Percentiles rank a stretch among this genome's conserved stretches.
Evolutionary conservation across 1,140 invertebrate genomes (phyloP).

Genomic region (Zaprionus kolodkinae): DNA sequence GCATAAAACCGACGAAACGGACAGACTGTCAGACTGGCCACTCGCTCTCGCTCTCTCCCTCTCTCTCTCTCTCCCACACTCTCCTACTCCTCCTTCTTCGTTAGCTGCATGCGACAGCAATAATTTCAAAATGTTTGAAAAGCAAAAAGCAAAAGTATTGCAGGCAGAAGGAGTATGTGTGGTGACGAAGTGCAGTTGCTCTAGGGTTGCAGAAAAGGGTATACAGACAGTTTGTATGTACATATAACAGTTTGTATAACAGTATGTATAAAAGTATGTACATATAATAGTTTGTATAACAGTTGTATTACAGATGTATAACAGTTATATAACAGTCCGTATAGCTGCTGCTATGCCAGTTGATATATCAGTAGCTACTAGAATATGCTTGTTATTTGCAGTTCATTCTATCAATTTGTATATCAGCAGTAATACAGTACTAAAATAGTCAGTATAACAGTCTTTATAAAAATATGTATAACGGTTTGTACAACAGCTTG

Average conservation of each 20-base stretch:
- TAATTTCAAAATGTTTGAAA: constrained; percentile 65
- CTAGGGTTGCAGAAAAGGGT: not conserved
- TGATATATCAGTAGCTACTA: too few relatives aligned
- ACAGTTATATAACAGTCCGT: not conserved
- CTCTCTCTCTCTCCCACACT: not conserved
- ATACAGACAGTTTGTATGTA: not conserved
- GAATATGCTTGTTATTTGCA: not conserved
- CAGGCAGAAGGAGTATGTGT: not conserved
- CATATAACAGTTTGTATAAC: constrained; percentile 18
- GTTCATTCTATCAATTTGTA: not conserved
- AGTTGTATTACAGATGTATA: too few relatives aligned
- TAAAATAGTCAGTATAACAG: not conserved
- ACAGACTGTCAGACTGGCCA: not conserved
- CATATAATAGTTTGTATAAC: not conserved
- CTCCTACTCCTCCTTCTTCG: not conserved
- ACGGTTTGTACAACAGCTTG: not conserved
- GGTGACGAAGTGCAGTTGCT: constrained; percentile 15
- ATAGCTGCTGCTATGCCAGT: not conserved
- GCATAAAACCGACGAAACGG: constrained; percentile 37
- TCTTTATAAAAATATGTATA: not conserved
- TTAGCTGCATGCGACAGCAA: constrained; percentile 63
- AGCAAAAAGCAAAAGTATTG: constrained; percentile 39
- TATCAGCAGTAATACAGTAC: not conserved
- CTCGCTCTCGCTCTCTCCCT: not conserved
- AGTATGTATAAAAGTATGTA: not conserved